Base-by-base conservation (phyloP, 2,888 invertebrate species). In the Serripes groenlandicus region DNA sequence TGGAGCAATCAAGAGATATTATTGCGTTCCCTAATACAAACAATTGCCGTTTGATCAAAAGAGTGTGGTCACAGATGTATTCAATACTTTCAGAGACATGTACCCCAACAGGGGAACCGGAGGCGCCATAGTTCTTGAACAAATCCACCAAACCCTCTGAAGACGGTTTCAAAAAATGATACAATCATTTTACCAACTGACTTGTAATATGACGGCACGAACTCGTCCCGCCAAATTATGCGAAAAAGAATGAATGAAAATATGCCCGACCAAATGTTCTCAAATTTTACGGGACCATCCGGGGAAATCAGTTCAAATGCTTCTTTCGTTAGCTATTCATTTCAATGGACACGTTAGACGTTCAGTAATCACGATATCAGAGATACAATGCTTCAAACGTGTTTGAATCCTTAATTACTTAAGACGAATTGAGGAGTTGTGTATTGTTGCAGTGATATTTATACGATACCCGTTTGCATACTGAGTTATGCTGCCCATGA, bases 271-370 rank as follows among this genome's bases (percentile, higher is more conserved):
- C 62, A 34, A 62, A 62, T 62, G 62, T 62, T 62, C 21, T n/a
- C 62, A 32, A n/a, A 32, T 62, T 62, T 34, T 9, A 34, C 34
- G 34, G 21, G 21, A 62, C 32, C 34, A 34, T 62, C 62, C 34
- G n/a, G 62, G 62, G 62, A 62, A 62, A 62, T 62, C 62, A 62
- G 32, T 62, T 62, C 62, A 32, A 62, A 62, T 62, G 62, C 32
- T 62, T 62, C 62, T 34, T 34, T 62, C 62, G 34, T 62, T 62
- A 62, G 62, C 32, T 34, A 62, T 62, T 62, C 62, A 62, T 62
- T 62, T 62, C 34, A 62, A 21, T 34, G 62, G 34, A 34, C 62
- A 32, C 62, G 1, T 3, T 62, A 34, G 62, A 62, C 62, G 11
- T 34, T 34, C 34, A 34, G 62, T 30, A 32, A 62, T 62, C 62